These are phyloP conservation scores for Drosophila leonis DNA, from an alignment of 2,888 invertebrate genomes.

Conservation along the genomic window DNA sequence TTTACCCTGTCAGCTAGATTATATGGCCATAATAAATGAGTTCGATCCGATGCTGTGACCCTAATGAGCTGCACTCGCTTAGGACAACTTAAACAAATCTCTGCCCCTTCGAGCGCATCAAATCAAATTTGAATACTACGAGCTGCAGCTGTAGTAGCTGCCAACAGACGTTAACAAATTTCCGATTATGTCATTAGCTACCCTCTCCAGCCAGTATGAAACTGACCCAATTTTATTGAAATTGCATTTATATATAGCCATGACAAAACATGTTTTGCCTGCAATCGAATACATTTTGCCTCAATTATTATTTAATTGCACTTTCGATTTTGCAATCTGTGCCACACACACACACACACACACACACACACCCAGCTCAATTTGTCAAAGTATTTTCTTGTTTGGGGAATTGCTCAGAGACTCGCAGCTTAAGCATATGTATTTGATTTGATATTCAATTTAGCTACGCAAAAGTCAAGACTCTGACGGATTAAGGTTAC, in stretches of 20 bases:
- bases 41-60: constrained; percentile 38
- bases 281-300: constrained; percentile 39
- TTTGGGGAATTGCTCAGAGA: constrained; percentile 43
- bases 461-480: constrained; percentile 8
- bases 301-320: constrained; percentile 75
- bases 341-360: constrained; percentile 1
- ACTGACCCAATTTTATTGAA: constrained; percentile 76
- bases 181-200: constrained; percentile 50
- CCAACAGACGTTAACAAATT: constrained; percentile 44
- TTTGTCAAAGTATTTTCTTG: constrained; percentile 57
- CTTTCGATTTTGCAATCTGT: constrained; percentile 60
- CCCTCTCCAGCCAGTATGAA: constrained; percentile 22
- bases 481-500: constrained; percentile 17
- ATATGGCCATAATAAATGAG: constrained; percentile 62
- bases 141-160: constrained; percentile 45
- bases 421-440: constrained; percentile 16
- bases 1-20: constrained; percentile 32
- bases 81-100: constrained; percentile 12
- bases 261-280: constrained; percentile 12
- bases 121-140: constrained; percentile 48
- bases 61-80: constrained; percentile 58
- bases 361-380: constrained; percentile 41
- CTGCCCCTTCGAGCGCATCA: constrained; percentile 16
- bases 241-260: constrained; percentile 58
- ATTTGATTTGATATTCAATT: constrained; percentile 42